Conservation (phyloP, 2,888 invertebrate species). For the Epinotia ramella region DNA sequence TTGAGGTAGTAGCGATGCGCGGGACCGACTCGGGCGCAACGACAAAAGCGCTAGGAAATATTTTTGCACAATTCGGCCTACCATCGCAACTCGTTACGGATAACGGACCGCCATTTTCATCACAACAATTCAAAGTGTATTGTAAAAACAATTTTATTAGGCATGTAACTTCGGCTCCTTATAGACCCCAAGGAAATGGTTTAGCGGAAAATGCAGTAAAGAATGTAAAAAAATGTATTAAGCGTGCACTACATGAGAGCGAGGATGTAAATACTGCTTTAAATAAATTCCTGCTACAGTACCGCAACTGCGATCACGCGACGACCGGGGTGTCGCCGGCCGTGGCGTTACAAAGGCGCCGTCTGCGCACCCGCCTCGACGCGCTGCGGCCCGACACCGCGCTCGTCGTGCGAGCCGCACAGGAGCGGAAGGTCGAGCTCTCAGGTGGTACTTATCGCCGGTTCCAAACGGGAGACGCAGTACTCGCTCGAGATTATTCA, state of each 20-base stretch:
- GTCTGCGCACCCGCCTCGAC: constrained; percentile 25
- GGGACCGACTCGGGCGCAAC: constrained; percentile 3
- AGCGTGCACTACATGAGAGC: constrained; percentile 44
- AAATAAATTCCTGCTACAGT: constrained; percentile 46
- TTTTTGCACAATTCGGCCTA: constrained; percentile 51
- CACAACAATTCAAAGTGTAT: constrained; percentile 47
- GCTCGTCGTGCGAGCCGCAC: neutral
- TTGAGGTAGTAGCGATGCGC: constrained; percentile 16
- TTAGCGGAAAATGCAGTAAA: constrained; percentile 51
- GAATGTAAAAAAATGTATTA: constrained; percentile 47
- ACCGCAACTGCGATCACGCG: constrained; percentile 48
- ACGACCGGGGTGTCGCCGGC: constrained; percentile 48
- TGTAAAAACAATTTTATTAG: constrained; percentile 46
- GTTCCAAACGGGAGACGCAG: constrained; percentile 13
- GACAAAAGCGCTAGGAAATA: constrained; percentile 36
- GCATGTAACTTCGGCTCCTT: constrained; percentile 22
- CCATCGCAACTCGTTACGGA: constrained; percentile 51
- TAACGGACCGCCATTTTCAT: constrained; percentile 52
- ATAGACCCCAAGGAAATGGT: constrained; percentile 48
- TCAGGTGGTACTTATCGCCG: neutral
- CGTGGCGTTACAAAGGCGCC: constrained; percentile 43
- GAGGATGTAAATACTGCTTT: constrained; percentile 43
- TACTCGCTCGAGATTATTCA: constrained; percentile 31
- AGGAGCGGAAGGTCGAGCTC: neutral
- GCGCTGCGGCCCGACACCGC: constrained; percentile 21